These are phyloP conservation scores for Mnemiopsis leidyi DNA, from an alignment of 37 sponge, comb jelly and placozoan species.

Conservation along the genomic window DNA sequence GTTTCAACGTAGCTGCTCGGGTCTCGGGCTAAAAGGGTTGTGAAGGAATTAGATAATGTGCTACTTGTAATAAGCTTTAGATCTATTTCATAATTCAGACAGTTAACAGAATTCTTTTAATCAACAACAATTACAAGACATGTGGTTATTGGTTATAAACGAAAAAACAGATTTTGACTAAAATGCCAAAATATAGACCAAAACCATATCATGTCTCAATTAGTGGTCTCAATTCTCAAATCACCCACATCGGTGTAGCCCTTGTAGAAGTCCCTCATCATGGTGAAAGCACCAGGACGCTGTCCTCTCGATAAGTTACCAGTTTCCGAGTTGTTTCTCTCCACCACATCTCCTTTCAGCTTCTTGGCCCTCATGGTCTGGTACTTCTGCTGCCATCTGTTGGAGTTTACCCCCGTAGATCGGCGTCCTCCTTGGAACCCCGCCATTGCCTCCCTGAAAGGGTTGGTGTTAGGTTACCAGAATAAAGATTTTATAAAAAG, in stretches of 20 bases:
- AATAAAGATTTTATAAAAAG: too few relatives aligned
- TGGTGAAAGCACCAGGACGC: conserved; percentile 36
- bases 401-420: neutral
- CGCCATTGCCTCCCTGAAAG: conserved; percentile 52
- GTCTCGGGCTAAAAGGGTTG: conserved; percentile 6
- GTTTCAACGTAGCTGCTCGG: neutral
- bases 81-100: too few relatives aligned
- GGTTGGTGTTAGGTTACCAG: neutral
- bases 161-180: too few relatives aligned
- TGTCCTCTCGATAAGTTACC: neutral
- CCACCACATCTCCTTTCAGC: conserved; percentile 15
- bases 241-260: conserved; percentile 28
- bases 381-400: conserved; percentile 49
- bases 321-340: neutral
- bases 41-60: too few relatives aligned
- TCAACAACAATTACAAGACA: too few relatives aligned
- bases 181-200: too few relatives aligned
- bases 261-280: conserved; percentile 56
- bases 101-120: too few relatives aligned
- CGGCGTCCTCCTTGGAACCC: conserved; percentile 18
- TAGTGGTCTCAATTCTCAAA: too few relatives aligned
- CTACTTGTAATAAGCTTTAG: too few relatives aligned
- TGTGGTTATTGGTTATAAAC: too few relatives aligned
- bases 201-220: too few relatives aligned
- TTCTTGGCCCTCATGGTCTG: conserved; percentile 48